A percentile compares a stretch with the other conserved stretches of the same genome.
These are phyloP conservation scores for Dicaeum eximium DNA, from an alignment of 2,113 vertebrate genomes.

Conservation along the genomic window DNA sequence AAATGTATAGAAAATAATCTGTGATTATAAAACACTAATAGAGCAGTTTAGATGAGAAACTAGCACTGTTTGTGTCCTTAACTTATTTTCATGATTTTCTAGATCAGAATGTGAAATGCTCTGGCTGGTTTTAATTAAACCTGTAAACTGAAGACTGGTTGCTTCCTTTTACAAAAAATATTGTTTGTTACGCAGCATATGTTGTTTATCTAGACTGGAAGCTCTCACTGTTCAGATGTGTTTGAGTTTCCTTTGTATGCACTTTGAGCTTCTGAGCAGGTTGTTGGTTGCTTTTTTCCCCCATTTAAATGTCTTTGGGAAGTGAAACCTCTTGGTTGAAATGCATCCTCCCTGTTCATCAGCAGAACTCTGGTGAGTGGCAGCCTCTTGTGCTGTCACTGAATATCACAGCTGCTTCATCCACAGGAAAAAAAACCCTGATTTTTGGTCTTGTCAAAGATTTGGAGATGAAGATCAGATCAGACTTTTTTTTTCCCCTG, in stretches of 20 bases:
- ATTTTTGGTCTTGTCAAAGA: neutral
- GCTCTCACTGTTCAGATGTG: neutral
- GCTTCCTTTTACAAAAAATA: neutral
- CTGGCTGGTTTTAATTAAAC: slow-evolving; percentile 27
- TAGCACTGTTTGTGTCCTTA: neutral
- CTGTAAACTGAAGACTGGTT: neutral
- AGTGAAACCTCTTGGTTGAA: neutral
- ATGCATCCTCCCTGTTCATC: neutral
- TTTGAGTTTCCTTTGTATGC: neutral
- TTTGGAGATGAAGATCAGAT: neutral
- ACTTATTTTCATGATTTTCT: slow-evolving; percentile 2
- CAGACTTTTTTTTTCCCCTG: neutral
- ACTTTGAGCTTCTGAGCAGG: neutral
- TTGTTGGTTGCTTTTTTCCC: neutral
- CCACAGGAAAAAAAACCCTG: neutral
- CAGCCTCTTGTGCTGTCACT: neutral
- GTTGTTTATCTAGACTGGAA: neutral
- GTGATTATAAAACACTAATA: neutral
- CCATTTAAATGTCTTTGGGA: neutral
- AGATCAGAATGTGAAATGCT: neutral
- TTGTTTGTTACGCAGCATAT: neutral
- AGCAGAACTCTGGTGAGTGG: neutral
- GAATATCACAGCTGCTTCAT: neutral
- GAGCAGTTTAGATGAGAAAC: neutral
- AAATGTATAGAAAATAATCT: neutral